Evolutionary conservation across 2,797 vertebrate genomes (phyloP).

Genomic region (Etheostoma nigrum): DNA sequence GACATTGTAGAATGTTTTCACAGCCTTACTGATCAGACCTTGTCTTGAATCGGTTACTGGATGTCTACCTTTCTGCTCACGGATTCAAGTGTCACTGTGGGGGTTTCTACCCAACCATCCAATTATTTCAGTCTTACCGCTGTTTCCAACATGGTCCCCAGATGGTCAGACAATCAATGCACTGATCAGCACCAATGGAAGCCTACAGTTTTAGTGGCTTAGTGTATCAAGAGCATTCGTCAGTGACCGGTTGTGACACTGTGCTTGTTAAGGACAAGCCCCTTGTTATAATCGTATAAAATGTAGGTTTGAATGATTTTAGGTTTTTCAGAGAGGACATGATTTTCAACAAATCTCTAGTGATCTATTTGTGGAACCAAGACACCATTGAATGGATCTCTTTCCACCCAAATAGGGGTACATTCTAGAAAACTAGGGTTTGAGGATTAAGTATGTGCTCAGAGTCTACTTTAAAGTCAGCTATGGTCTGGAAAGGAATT

Average conservation of each 20-base stretch:
- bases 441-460: not conserved
- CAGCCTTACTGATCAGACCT: conserved; percentile 19
- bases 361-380: not conserved
- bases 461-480: conserved; percentile 11
- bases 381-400: not conserved
- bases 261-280: conserved; percentile 41
- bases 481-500: conserved; percentile 5
- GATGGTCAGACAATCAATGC: conserved; percentile 72
- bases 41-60: conserved; percentile 20
- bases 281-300: conserved; percentile 14
- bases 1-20: not conserved
- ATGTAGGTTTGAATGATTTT: not conserved
- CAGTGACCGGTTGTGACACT: conserved; percentile 30
- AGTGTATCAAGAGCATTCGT: conserved; percentile 24
- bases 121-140: conserved; percentile 73
- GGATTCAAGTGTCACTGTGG: conserved; percentile 52
- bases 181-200: conserved; percentile 62
- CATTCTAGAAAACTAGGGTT: not conserved
- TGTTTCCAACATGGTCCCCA: conserved; percentile 54
- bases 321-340: not conserved
- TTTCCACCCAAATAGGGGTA: not conserved
- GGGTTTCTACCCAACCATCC: conserved; percentile 58
- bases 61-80: conserved; percentile 50
- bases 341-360: not conserved
- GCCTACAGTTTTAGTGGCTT: conserved; percentile 37